Evolutionary conservation across 1,140 invertebrate genomes (phyloP).

Genomic region (Portunus trituberculatus): DNA sequence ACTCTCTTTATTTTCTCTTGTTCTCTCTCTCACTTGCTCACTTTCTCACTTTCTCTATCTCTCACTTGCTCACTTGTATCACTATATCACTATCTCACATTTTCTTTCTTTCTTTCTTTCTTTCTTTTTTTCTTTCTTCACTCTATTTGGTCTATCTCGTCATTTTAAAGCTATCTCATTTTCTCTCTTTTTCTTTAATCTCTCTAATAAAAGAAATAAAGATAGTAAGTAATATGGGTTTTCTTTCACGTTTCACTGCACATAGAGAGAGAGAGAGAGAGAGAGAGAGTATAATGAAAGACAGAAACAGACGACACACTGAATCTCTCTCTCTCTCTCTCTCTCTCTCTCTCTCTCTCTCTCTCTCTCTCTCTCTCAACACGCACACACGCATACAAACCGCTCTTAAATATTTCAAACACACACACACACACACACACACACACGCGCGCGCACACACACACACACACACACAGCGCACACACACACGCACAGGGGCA

Average conservation of each 20-base stretch:
- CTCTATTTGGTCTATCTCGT: neutral
- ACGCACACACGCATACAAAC: constrained; percentile 4
- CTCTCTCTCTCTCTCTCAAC: neutral
- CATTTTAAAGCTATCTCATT: neutral
- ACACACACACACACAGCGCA: neutral
- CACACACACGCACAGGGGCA: neutral
- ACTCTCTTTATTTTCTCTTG: neutral
- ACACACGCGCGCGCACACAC: too few relatives aligned
- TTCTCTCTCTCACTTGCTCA: neutral
- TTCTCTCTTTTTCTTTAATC: neutral
- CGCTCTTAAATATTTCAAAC: too few relatives aligned
- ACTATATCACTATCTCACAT: neutral
- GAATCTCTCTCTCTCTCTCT: too few relatives aligned
- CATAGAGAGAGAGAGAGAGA: neutral
- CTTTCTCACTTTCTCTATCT: neutral
- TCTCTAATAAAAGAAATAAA: neutral
- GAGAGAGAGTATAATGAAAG: neutral
- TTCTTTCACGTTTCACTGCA: neutral
- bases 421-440: too few relatives aligned
- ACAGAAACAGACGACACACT: neutral
- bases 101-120: neutral
- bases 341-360: too few relatives aligned
- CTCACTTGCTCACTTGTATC: neutral
- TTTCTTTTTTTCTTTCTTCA: neutral
- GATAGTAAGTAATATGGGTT: too few relatives aligned